phyloP scores from a whole-genome alignment of 2,797 vertebrate genomes.

The Melanitta fusca region DNA sequence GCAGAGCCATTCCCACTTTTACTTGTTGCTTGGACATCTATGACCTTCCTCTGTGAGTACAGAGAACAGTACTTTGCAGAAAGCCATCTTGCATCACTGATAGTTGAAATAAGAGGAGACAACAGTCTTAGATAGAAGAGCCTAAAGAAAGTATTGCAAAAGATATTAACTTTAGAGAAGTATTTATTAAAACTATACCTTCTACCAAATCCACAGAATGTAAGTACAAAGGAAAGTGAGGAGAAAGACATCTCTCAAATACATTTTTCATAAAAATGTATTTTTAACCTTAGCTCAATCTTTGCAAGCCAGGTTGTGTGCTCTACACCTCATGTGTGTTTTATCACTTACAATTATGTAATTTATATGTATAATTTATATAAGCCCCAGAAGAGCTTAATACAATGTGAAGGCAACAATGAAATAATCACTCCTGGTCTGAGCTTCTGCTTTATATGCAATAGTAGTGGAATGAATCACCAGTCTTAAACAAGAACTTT shows the following conservation, averaged over 20 bases:
- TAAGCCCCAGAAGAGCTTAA: neutral
- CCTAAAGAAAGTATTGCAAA: neutral
- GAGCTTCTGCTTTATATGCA: neutral
- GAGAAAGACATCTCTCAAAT: neutral
- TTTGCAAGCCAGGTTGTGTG: neutral
- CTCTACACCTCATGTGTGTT: neutral
- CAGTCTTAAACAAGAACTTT: neutral
- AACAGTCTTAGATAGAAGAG: neutral
- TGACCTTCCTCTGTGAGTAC: neutral
- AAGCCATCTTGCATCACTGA: neutral
- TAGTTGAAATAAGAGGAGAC: neutral
- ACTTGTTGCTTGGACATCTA: neutral
- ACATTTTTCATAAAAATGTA: neutral
- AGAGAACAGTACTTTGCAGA: neutral
- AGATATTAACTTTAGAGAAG: neutral
- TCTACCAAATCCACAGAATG: neutral
- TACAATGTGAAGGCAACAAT: neutral
- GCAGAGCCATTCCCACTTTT: neutral
- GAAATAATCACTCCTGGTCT: neutral
- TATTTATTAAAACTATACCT: neutral
- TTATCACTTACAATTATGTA: accelerated
- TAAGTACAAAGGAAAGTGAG: neutral
- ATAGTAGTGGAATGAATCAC: neutral
- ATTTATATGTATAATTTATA: neutral
- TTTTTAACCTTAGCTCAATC: neutral